Evolutionary conservation across 2,113 vertebrate genomes (phyloP).

Genomic region (Gopherus evgoodei): DNA sequence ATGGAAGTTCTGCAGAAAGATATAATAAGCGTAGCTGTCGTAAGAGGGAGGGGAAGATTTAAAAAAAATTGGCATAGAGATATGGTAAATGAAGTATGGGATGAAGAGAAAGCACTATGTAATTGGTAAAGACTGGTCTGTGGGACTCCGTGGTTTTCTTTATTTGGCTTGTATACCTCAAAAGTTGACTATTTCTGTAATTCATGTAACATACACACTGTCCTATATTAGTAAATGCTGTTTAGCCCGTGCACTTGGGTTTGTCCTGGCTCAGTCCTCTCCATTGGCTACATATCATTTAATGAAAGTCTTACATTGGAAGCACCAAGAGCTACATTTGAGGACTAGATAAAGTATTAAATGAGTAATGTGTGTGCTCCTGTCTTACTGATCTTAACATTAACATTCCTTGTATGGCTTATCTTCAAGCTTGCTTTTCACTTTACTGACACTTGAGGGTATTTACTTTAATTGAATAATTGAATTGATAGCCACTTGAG

Average conservation of each 20-base stretch:
- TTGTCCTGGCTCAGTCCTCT: background rate
- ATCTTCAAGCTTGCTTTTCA: conserved; percentile 39
- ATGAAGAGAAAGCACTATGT: background rate
- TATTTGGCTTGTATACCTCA: conserved; percentile 39
- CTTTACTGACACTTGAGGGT: conserved; percentile 49
- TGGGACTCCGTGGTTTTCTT: conserved; percentile 17
- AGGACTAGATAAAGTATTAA: background rate
- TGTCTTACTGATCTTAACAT: background rate
- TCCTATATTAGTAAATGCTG: background rate
- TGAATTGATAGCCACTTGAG: conserved; percentile 29
- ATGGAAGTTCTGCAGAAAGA: conserved; percentile 25
- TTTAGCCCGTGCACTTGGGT: background rate
- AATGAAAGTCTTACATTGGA: conserved; percentile 21
- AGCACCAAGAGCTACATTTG: background rate
- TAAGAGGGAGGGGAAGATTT: conserved; percentile 27
- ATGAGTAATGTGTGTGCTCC: background rate
- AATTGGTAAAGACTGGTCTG: background rate
- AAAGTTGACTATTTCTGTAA: conserved; percentile 64
- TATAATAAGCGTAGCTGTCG: background rate
- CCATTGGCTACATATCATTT: background rate
- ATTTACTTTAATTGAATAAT: conserved; percentile 45
- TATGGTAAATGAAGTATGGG: background rate
- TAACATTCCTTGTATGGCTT: conserved; percentile 4
- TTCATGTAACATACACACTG: background rate
- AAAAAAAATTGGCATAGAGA: background rate